Conservation (phyloP, 2,888 invertebrate species). For the Pycnomerus fuliginosus region DNA sequence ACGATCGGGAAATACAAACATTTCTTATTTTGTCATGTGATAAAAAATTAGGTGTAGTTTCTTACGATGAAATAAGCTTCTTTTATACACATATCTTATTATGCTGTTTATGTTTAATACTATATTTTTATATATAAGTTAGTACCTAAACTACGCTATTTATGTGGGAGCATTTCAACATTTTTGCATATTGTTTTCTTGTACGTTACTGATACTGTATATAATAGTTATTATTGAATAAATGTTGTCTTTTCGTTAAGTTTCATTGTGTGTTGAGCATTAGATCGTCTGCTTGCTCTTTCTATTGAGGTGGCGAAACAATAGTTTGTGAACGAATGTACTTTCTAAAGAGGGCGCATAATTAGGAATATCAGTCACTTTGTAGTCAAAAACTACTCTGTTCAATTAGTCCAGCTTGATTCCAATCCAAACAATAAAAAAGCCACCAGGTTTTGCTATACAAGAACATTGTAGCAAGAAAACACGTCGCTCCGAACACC, state of each 20-base stretch:
- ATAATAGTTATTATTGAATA: conserved; percentile 45
- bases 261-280: background rate
- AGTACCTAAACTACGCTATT: conserved; percentile 22
- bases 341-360: no score
- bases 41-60: conserved; percentile 24
- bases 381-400: no score
- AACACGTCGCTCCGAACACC: no score
- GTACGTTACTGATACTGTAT: conserved; percentile 37
- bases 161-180: conserved; percentile 22
- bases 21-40: conserved; percentile 22
- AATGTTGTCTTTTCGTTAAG: conserved; percentile 46
- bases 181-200: conserved; percentile 24
- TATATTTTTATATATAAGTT: conserved; percentile 22
- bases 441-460: no score
- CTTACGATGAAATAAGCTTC: conserved; percentile 19
- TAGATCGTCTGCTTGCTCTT: background rate
- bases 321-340: no score
- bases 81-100: conserved; percentile 22
- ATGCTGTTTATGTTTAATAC: conserved; percentile 21
- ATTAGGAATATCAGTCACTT: no score
- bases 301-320: no score
- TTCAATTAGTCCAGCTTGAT: no score
- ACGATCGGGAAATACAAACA: conserved; percentile 11
- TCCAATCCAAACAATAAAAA: no score
- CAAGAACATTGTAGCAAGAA: no score